A percentile compares a stretch with the other conserved stretches of the same genome.
Conservation (phyloP, 2,113 vertebrate species). For the Pseudois nayaur region DNA sequence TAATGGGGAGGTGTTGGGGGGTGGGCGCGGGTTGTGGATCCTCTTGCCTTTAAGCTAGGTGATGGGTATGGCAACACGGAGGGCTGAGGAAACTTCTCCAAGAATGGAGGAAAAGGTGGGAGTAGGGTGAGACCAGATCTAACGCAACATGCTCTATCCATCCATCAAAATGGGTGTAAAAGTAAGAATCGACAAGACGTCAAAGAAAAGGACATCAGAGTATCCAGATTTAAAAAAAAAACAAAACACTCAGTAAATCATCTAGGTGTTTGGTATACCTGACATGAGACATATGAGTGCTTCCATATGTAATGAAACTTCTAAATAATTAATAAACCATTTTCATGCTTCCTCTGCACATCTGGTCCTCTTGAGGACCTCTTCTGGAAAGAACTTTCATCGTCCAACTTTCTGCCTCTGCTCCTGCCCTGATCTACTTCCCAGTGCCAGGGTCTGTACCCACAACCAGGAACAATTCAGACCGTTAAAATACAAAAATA, state of each 20-base stretch:
- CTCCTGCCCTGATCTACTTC: neutral
- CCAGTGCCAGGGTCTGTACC: neutral
- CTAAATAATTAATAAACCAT: neutral
- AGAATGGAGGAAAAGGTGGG: neutral
- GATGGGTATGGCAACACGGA: neutral
- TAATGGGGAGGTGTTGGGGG: neutral
- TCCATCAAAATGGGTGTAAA: neutral
- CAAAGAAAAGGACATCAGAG: conserved; percentile 8
- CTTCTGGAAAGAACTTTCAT: neutral
- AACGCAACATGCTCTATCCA: neutral
- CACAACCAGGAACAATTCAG: conserved; percentile 23
- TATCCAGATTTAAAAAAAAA: neutral
- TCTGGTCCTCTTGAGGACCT: neutral
- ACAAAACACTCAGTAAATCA: neutral
- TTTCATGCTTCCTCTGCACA: neutral
- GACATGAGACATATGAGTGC: neutral
- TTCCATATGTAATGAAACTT: neutral
- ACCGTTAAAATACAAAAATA: conserved; percentile 16
- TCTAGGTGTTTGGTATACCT: neutral
- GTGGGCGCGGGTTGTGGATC: neutral
- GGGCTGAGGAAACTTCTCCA: neutral
- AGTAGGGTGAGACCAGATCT: neutral
- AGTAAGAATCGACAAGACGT: neutral
- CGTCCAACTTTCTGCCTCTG: neutral
- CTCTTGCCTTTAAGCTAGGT: neutral